Evolutionary conservation across 2,113 vertebrate genomes (phyloP).

Genomic region (Miniopterus natalensis): DNA sequence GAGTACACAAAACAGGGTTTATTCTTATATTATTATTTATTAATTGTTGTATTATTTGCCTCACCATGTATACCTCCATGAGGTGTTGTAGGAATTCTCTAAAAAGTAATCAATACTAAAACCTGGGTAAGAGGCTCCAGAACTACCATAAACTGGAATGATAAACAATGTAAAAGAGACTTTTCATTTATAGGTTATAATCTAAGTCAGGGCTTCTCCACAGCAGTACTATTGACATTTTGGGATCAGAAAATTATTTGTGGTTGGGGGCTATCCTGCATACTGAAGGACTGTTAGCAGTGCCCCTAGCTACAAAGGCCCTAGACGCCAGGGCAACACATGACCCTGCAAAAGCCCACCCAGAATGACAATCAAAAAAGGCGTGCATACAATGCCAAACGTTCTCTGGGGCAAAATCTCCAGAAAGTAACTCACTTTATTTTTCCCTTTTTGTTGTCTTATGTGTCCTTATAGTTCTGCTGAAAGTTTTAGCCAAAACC

Average conservation of each 20-base stretch:
- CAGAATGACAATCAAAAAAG: not conserved
- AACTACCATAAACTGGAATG: not conserved
- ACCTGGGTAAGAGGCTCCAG: not conserved
- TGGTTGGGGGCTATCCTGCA: not conserved
- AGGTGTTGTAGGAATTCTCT: not conserved
- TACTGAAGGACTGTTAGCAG: not conserved
- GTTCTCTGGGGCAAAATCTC: not conserved
- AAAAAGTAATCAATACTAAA: not conserved
- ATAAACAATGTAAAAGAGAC: not conserved
- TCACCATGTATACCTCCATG: not conserved
- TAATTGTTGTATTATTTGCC: not conserved
- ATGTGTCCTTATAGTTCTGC: not conserved
- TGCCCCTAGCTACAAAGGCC: not conserved
- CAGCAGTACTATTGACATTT: not conserved
- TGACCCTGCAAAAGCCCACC: not conserved
- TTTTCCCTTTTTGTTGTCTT: not conserved
- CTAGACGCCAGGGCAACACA: not conserved
- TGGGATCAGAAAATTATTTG: not conserved
- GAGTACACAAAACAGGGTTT: not conserved
- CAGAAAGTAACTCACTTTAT: not conserved
- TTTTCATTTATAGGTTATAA: not conserved
- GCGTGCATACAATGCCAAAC: not conserved
- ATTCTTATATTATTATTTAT: not conserved
- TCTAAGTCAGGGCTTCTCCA: not conserved
- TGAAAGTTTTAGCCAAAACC: not conserved